Percentiles rank a stretch among this genome's conserved stretches.
phyloP scores from a whole-genome alignment of 1,140 invertebrate genomes.

The Mylabris phalerata region DNA sequence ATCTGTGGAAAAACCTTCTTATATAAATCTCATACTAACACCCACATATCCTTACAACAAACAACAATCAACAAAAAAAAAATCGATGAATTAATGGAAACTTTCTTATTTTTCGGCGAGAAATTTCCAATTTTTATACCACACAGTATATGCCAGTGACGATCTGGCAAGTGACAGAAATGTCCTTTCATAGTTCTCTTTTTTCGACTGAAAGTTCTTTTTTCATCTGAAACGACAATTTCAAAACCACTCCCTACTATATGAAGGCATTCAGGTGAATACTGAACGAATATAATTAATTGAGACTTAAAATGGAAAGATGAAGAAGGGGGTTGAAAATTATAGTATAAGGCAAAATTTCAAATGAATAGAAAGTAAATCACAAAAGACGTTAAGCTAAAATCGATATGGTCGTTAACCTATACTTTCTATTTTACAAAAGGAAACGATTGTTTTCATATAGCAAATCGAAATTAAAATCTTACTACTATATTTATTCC shows the following conservation, averaged over 20 bases:
- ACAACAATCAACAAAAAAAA: too few relatives aligned
- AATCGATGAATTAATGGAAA: too few relatives aligned
- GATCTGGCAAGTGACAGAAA: too few relatives aligned
- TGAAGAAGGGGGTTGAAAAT: background rate
- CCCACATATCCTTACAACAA: too few relatives aligned
- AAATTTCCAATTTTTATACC: too few relatives aligned
- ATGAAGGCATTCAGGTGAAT: constrained; percentile 3
- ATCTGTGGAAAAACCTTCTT: background rate
- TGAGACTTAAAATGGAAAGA: constrained; percentile 12
- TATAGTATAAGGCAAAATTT: constrained; percentile 3
- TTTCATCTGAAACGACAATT: too few relatives aligned
- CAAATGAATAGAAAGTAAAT: constrained; percentile 17
- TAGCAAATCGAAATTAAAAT: constrained; percentile 18
- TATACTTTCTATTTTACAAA: constrained; percentile 17
- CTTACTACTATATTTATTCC: constrained; percentile 19
- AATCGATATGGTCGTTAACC: constrained; percentile 18
- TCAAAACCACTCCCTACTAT: too few relatives aligned
- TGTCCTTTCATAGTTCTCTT: too few relatives aligned
- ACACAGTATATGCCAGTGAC: too few relatives aligned
- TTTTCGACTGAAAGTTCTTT: background rate
- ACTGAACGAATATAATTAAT: constrained; percentile 16
- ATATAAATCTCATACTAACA: too few relatives aligned
- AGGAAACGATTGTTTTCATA: constrained; percentile 13
- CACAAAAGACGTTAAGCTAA: constrained; percentile 17
- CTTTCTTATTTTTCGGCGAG: too few relatives aligned